These are phyloP conservation scores for Geopemphigus sp. DNA, from an alignment of 1,140 invertebrate genomes.

Conservation along the genomic window DNA sequence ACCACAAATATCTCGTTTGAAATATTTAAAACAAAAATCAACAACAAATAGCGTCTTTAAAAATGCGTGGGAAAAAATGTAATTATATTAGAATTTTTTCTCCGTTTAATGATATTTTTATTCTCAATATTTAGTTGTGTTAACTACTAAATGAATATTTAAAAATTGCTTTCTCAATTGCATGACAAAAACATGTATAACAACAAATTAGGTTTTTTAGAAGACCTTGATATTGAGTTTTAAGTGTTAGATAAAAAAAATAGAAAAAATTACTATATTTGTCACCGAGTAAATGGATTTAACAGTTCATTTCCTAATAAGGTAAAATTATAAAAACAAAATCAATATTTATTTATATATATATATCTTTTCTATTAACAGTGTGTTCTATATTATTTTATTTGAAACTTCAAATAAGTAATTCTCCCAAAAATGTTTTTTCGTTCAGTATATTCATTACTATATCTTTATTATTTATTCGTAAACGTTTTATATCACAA, in stretches of 20 bases:
- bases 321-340: conserved; percentile 22
- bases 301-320: conserved; percentile 32
- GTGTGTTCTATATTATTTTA: conserved; percentile 27
- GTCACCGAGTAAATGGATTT: background rate
- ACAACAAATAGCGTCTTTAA: conserved; percentile 37
- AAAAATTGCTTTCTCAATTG: conserved; percentile 24
- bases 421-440: conserved; percentile 19
- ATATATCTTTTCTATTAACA: conserved; percentile 42
- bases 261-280: conserved; percentile 5
- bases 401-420: conserved; percentile 21
- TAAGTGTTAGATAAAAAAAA: conserved; percentile 37
- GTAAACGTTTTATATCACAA: conserved; percentile 6
- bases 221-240: conserved; percentile 23
- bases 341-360: conserved; percentile 31
- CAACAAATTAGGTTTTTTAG: conserved; percentile 33
- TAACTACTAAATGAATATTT: conserved; percentile 5
- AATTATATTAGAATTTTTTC: conserved; percentile 47
- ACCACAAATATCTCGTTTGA: conserved; percentile 37
- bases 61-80: conserved; percentile 33
- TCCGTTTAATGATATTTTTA: conserved; percentile 30
- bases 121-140: conserved; percentile 35
- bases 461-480: conserved; percentile 20
- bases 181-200: conserved; percentile 15
- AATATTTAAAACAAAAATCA: conserved; percentile 37
- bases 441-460: background rate